phyloP scores from a whole-genome alignment of 2,888 invertebrate species.

The Acronicta aceris region DNA sequence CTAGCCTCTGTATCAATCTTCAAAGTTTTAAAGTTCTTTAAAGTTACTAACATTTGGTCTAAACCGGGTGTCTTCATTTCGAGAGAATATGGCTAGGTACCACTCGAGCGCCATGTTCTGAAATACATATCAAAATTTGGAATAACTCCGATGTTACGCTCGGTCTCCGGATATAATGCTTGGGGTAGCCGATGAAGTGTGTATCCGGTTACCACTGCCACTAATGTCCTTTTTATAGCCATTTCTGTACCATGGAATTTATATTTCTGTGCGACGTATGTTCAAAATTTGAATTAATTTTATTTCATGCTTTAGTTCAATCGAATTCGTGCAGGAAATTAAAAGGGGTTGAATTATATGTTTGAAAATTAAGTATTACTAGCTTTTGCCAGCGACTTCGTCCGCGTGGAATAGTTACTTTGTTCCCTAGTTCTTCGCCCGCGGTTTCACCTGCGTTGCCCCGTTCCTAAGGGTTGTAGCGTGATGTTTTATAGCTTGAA shows the following conservation, averaged over 20 bases:
- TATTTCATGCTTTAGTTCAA: slow-evolving; percentile 15
- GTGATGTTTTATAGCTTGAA: no score
- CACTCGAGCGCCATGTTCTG: not conserved
- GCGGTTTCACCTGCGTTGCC: no score
- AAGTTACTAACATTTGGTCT: no score
- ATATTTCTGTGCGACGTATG: slow-evolving; percentile 12
- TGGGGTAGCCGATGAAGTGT: slow-evolving; percentile 69
- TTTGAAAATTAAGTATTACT: no score
- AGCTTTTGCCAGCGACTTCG: no score
- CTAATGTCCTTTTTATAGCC: slow-evolving; percentile 20
- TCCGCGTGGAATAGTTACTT: no score
- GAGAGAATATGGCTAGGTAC: no score
- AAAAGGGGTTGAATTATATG: not conserved
- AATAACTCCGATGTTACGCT: slow-evolving; percentile 36
- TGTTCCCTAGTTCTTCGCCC: no score
- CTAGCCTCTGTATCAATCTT: no score
- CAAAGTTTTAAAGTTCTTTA: no score
- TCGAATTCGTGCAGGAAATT: slow-evolving; percentile 15
- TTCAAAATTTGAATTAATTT: slow-evolving; percentile 4
- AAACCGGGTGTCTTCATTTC: no score
- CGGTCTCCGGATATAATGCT: slow-evolving; percentile 37
- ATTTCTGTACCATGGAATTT: slow-evolving; percentile 25
- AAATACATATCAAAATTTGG: not conserved
- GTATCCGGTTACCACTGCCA: slow-evolving; percentile 58
- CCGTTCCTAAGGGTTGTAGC: no score